Percentiles rank a stretch among this genome's conserved stretches.
These are phyloP conservation scores for Prunella strophiata DNA, from an alignment of 2,797 vertebrate genomes.

Conservation along the genomic window DNA sequence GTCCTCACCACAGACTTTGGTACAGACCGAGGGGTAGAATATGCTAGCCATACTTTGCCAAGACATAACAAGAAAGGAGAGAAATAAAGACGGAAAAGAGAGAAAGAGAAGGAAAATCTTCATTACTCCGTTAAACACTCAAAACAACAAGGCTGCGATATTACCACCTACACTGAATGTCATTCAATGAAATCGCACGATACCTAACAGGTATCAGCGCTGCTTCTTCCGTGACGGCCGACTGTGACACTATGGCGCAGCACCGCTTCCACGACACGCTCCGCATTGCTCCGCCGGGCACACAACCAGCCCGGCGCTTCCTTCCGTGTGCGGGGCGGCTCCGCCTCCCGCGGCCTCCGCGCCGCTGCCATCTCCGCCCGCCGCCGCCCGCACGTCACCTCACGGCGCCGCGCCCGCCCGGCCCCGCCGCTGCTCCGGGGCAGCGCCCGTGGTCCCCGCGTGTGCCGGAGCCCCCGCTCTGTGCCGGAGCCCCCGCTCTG, in stretches of 20 bases:
- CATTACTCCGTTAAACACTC: too few relatives aligned
- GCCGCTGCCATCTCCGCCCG: neutral
- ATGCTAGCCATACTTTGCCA: neutral
- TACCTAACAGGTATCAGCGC: neutral
- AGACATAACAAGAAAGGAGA: neutral
- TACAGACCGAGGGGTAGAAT: neutral
- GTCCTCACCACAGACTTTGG: neutral
- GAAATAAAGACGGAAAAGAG: neutral
- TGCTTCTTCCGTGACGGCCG: too few relatives aligned
- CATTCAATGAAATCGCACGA: neutral
- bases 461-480: neutral
- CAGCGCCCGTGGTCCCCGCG: fast-evolving
- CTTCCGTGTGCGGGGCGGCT: fast-evolving
- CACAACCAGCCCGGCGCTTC: fast-evolving
- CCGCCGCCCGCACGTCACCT: neutral
- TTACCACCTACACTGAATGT: too few relatives aligned
- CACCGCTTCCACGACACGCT: fast-evolving
- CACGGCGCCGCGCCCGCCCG: too few relatives aligned
- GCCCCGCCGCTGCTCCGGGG: too few relatives aligned
- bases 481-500: too few relatives aligned
- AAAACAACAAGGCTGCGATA: neutral
- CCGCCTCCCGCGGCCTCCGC: neutral
- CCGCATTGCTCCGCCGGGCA: fast-evolving
- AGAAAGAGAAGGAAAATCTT: neutral
- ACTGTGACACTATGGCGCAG: fast-evolving